These are phyloP conservation scores for Mylabris sibirica DNA, from an alignment of 2,888 invertebrate genomes.

Conservation along the genomic window DNA sequence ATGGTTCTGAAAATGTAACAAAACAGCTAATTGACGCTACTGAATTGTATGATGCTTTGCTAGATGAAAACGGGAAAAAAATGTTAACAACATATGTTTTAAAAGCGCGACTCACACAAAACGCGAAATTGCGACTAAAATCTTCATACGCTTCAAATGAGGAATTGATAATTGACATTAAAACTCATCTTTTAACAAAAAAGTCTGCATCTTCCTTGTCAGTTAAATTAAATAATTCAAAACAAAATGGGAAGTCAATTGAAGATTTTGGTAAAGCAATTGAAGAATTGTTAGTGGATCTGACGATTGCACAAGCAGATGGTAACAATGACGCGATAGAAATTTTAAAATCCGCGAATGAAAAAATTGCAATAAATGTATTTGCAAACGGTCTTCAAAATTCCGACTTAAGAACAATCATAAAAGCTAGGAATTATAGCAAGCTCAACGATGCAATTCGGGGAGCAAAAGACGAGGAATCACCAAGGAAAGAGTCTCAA, in stretches of 20 bases:
- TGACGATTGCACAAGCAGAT: conserved; percentile 36
- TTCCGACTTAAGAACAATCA: conserved; percentile 28
- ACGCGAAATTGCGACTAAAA: conserved; percentile 33
- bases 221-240: conserved; percentile 25
- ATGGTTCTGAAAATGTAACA: conserved; percentile 33
- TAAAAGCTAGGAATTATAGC: conserved; percentile 33
- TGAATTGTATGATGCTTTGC: conserved; percentile 34
- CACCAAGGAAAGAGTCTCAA: background rate
- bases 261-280: conserved; percentile 32
- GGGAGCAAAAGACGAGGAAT: conserved; percentile 28
- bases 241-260: conserved; percentile 30
- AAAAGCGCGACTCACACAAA: conserved; percentile 30
- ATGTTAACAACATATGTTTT: conserved; percentile 36
- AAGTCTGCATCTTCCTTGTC: conserved; percentile 31
- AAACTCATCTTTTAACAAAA: conserved; percentile 30
- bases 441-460: conserved; percentile 27
- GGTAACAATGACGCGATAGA: conserved; percentile 20
- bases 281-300: conserved; percentile 31
- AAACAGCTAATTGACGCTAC: conserved; percentile 42
- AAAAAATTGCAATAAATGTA: conserved; percentile 38
- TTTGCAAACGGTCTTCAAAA: conserved; percentile 37
- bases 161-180: conserved; percentile 33
- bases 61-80: conserved; percentile 36
- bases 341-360: conserved; percentile 31
- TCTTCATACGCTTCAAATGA: conserved; percentile 20